Percentiles rank a stretch among this genome's conserved stretches.
phyloP scores from a whole-genome alignment of 2,888 invertebrate genomes.

The Hemicrepidius hirtus region DNA sequence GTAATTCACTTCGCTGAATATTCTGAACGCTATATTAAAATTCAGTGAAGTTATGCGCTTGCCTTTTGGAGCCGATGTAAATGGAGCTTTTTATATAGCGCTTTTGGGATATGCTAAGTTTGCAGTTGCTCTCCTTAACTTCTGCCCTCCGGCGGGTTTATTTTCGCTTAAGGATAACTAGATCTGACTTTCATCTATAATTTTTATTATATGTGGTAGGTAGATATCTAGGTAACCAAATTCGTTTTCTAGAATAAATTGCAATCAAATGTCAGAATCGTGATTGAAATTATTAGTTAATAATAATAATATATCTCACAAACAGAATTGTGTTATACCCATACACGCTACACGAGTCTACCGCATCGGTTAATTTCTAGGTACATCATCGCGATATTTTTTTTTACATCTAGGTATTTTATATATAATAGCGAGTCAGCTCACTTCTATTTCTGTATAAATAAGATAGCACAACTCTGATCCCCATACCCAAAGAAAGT shows the following conservation, averaged over 20 bases:
- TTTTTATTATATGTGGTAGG: constrained; percentile 24
- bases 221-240: too few species aligned
- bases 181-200: constrained; percentile 40
- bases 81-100: constrained; percentile 67
- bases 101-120: constrained; percentile 53
- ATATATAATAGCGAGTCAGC: too few species aligned
- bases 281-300: constrained; percentile 3
- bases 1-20: constrained; percentile 68
- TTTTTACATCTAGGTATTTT: too few species aligned
- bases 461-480: too few species aligned
- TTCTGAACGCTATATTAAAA: constrained; percentile 65
- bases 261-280: constrained; percentile 14
- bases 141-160: constrained; percentile 28
- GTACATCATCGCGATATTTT: too few species aligned
- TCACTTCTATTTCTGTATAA: too few species aligned
- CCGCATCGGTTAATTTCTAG: too few species aligned
- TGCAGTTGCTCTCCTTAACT: constrained; percentile 47
- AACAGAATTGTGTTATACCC: too few species aligned
- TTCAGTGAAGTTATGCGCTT: constrained; percentile 62
- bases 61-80: constrained; percentile 66
- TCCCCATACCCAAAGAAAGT: too few species aligned
- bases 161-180: constrained; percentile 32
- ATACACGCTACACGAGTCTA: too few species aligned
- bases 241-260: background rate
- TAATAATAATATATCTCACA: too few species aligned